Conservation (phyloP, 2,888 invertebrate species). For the Myopa tessellatipennis region DNA sequence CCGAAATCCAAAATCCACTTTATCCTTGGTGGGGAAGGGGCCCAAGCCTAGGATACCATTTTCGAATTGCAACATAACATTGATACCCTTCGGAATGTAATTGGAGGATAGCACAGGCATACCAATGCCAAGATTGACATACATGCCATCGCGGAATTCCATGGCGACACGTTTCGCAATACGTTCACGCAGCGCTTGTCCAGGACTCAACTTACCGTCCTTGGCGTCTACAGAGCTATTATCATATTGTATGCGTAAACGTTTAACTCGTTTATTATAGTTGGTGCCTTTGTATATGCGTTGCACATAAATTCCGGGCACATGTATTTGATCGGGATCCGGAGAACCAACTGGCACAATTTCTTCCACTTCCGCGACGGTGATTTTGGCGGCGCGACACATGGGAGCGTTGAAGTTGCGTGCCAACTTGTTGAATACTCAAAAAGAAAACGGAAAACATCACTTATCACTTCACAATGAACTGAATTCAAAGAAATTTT, state of each 20-base stretch:
- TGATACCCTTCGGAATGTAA: constrained; percentile 86
- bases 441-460: neutral
- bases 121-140: constrained; percentile 93
- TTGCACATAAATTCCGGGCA: constrained; percentile 95
- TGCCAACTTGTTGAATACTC: constrained; percentile 85
- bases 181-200: constrained; percentile 82
- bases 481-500: neutral
- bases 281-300: constrained; percentile 80
- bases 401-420: constrained; percentile 96
- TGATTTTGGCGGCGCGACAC: constrained; percentile 90
- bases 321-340: constrained; percentile 84
- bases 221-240: constrained; percentile 47
- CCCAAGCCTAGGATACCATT: constrained; percentile 98
- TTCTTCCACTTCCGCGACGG: constrained; percentile 97
- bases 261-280: constrained; percentile 93
- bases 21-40: constrained; percentile 84
- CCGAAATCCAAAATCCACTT: constrained; percentile 65
- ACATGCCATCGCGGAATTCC: constrained; percentile 98
- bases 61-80: constrained; percentile 94
- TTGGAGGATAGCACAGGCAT: constrained; percentile 97
- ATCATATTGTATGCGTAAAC: constrained; percentile 72
- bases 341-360: constrained; percentile 87
- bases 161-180: constrained; percentile 93
- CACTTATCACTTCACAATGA: neutral
- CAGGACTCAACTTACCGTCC: constrained; percentile 58